A percentile compares a stretch with the other conserved stretches of the same genome.
Conservation (phyloP, 2,888 invertebrate genomes). For the Masnerella sp. region DNA sequence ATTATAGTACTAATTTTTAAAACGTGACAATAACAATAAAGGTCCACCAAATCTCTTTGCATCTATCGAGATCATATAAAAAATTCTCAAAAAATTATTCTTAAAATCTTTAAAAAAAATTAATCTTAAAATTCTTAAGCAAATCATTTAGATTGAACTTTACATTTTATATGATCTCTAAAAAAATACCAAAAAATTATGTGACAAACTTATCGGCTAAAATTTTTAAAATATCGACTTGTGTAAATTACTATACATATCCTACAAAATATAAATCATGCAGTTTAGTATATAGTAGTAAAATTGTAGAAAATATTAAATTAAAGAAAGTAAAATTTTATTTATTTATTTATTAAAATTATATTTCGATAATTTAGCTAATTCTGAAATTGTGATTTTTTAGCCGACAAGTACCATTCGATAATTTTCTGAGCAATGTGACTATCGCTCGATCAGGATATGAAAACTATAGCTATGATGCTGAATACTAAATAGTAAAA, state of each 20-base stretch:
- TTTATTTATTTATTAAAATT: slow-evolving; percentile 5
- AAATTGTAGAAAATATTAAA: not conserved
- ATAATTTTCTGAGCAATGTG: slow-evolving; percentile 8
- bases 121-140: too few relatives aligned
- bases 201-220: slow-evolving; percentile 22
- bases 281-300: too few relatives aligned
- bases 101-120: too few relatives aligned
- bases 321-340: not conserved
- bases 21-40: slow-evolving; percentile 38
- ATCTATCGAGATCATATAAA: slow-evolving; percentile 34
- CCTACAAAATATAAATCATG: too few relatives aligned
- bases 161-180: slow-evolving; percentile 39
- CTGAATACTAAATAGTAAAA: slow-evolving; percentile 36
- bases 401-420: slow-evolving; percentile 17
- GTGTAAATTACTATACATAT: slow-evolving; percentile 17
- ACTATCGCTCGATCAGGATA: slow-evolving; percentile 18
- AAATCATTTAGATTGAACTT: too few relatives aligned
- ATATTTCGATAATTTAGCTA: too few relatives aligned
- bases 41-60: slow-evolving; percentile 29
- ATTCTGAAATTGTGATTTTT: too few relatives aligned
- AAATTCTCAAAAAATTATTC: too few relatives aligned
- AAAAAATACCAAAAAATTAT: too few relatives aligned
- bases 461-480: slow-evolving; percentile 38
- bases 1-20: too few relatives aligned
- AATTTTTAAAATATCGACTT: slow-evolving; percentile 1